phyloP scores from a whole-genome alignment of 2,888 invertebrate species.

The Aricia artaxerxes region DNA sequence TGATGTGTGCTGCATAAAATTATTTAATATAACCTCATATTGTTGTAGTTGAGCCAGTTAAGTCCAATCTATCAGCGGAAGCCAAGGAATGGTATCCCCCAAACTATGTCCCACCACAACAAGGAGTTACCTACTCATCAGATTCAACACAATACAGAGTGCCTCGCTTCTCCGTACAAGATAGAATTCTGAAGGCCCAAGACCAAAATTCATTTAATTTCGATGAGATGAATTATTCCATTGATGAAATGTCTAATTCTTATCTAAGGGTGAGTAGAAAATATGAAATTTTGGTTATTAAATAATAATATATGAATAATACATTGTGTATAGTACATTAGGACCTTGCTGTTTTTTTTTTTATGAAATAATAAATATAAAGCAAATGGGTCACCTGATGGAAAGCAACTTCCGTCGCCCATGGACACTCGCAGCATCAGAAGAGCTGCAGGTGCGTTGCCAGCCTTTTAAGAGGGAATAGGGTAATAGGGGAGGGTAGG shows the following conservation, averaged over 20 bases:
- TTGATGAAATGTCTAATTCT: conserved; percentile 69
- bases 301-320: background rate
- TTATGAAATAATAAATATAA: no score
- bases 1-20: background rate
- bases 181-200: conserved; percentile 71
- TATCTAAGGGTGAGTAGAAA: conserved; percentile 58
- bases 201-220: conserved; percentile 70
- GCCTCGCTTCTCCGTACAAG: conserved; percentile 70
- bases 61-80: conserved; percentile 77
- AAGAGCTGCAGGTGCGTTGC: no score
- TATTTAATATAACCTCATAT: conserved; percentile 15
- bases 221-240: conserved; percentile 67
- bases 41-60: conserved; percentile 60
- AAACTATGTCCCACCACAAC: conserved; percentile 68
- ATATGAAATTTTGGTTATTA: background rate
- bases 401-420: no score
- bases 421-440: no score
- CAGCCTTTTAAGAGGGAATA: no score
- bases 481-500: no score
- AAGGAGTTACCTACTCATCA: conserved; percentile 53
- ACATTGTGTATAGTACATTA: background rate
- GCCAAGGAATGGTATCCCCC: conserved; percentile 83
- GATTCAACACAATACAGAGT: conserved; percentile 63
- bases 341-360: background rate
- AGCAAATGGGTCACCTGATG: no score